Evolutionary conservation across 1,140 invertebrate species (phyloP).

Genomic region (Drosophila prosaltans): DNA sequence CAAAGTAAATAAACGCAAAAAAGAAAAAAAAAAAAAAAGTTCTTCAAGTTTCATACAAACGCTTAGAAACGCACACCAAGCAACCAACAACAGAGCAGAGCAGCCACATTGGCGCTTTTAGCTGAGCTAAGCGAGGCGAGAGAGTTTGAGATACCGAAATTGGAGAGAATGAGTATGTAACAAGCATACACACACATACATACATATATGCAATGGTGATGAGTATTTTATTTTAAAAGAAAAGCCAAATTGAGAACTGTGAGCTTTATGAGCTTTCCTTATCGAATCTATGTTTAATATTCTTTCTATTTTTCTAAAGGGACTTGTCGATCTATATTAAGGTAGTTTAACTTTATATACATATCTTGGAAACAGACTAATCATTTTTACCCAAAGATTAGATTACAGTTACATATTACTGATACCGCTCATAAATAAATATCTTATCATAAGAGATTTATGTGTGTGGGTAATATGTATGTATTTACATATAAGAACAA

Average conservation of each 20-base stretch:
- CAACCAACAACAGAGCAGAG: neutral
- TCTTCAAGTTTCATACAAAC: constrained; percentile 30
- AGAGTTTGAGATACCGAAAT: constrained; percentile 11
- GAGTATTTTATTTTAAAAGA: neutral
- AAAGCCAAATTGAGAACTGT: neutral
- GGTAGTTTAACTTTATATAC: no score
- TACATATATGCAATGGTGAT: neutral
- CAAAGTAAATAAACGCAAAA: constrained; percentile 48
- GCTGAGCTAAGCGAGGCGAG: neutral
- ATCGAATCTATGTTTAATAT: neutral
- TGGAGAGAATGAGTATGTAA: neutral
- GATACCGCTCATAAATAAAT: no score
- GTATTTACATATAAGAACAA: neutral
- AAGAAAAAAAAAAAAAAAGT: constrained; percentile 14
- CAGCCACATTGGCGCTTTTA: constrained; percentile 15
- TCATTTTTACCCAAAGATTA: no score
- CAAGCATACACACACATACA: neutral
- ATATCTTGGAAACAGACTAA: no score
- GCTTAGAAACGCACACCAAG: constrained; percentile 6
- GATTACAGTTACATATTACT: no score
- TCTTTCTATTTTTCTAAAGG: no score
- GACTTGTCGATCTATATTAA: no score
- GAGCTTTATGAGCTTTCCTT: neutral
- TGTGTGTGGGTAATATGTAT: neutral
- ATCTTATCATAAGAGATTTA: no score